Conservation (phyloP, 2,888 invertebrate species). For the Scaptomyza reducta region DNA sequence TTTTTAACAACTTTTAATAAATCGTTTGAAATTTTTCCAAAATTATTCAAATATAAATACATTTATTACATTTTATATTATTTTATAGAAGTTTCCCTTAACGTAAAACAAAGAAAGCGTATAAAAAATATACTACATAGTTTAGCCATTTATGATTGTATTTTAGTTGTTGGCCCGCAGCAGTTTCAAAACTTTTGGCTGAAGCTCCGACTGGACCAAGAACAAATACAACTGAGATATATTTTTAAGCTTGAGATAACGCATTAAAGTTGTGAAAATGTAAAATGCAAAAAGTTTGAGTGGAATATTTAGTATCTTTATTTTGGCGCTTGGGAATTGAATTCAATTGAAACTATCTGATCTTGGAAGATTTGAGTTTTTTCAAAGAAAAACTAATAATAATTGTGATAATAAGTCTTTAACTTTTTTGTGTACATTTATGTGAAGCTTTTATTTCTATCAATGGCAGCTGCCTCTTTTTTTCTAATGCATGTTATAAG, state of each 20-base stretch:
- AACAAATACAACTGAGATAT: slow-evolving; percentile 7
- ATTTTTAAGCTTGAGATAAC: neutral
- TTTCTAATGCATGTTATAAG: slow-evolving; percentile 20
- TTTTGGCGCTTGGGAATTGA: neutral
- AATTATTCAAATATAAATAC: no score
- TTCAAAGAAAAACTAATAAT: no score
- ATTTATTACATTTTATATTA: no score
- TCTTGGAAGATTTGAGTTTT: neutral
- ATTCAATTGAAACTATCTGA: neutral
- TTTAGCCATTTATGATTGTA: slow-evolving; percentile 38
- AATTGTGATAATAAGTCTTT: no score
- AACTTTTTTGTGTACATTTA: neutral
- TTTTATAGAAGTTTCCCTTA: no score
- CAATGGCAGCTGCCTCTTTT: slow-evolving; percentile 2
- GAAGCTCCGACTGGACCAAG: slow-evolving; percentile 11
- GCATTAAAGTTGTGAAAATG: slow-evolving; percentile 1
- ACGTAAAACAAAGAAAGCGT: neutral
- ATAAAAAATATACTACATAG: neutral
- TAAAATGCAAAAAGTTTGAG: neutral
- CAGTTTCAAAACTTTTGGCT: slow-evolving; percentile 41
- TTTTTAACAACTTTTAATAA: no score
- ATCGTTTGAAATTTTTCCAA: no score
- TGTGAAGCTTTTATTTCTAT: no score
- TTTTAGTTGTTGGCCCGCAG: slow-evolving; percentile 11
- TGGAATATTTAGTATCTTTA: neutral